Conservation (phyloP, 2,113 vertebrate genomes). For the Choloepus hoffmanni region DNA sequence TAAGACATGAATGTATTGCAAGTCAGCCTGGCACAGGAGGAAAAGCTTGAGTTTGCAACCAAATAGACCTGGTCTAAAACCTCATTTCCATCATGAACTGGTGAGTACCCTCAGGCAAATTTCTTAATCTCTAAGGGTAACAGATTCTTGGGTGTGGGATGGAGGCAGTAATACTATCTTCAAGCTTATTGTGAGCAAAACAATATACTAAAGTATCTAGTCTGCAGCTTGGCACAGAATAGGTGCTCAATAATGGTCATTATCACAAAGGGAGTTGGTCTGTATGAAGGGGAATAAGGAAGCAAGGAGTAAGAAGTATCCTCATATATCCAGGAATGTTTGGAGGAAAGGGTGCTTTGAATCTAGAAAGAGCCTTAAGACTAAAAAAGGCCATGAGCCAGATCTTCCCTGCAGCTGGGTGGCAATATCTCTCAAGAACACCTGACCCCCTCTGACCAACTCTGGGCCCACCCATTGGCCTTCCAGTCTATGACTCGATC, state of each 20-base stretch:
- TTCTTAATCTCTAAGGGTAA: neutral
- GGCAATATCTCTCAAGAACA: neutral
- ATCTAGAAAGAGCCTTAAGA: neutral
- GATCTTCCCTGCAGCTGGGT: neutral
- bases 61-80: neutral
- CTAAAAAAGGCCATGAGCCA: neutral
- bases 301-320: neutral
- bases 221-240: neutral
- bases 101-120: neutral
- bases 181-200: conserved; percentile 2
- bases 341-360: neutral
- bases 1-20: neutral
- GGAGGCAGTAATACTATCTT: neutral
- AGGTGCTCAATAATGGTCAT: neutral
- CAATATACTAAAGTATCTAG: neutral
- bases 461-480: neutral
- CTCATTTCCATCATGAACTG: neutral
- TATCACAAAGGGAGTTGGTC: neutral
- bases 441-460: neutral
- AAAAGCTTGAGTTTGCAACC: conserved; percentile 3
- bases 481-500: neutral
- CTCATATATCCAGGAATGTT: neutral
- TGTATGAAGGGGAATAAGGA: neutral
- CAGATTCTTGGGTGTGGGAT: neutral
- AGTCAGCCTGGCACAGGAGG: neutral